These are phyloP conservation scores for Rhynchophorus ferrugineus DNA, from an alignment of 1,140 invertebrate species.

Conservation along the genomic window DNA sequence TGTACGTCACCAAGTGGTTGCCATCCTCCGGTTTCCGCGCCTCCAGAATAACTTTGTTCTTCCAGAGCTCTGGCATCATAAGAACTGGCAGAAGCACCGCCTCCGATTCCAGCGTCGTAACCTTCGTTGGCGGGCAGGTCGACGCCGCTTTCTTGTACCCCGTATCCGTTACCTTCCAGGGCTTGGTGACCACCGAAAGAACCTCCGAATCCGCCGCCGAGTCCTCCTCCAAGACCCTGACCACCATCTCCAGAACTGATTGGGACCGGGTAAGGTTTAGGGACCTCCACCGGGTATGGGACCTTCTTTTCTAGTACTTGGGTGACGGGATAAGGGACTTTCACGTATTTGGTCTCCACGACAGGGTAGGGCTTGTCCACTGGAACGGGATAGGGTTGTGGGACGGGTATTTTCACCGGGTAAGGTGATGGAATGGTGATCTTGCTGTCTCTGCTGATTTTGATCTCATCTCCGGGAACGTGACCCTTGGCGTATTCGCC, in stretches of 20 bases:
- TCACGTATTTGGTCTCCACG: constrained; percentile 27
- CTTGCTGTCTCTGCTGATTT: constrained; percentile 26
- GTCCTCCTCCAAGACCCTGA: background rate
- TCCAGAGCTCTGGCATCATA: constrained; percentile 16
- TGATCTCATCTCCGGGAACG: constrained; percentile 30
- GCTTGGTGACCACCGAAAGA: constrained; percentile 15
- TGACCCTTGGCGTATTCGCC: constrained; percentile 29
- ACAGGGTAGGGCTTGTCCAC: constrained; percentile 32
- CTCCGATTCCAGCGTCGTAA: constrained; percentile 7
- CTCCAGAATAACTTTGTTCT: background rate
- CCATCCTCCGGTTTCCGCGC: constrained; percentile 7
- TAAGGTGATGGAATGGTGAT: constrained; percentile 34
- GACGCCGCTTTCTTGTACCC: constrained; percentile 11
- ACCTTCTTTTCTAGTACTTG: constrained; percentile 32
- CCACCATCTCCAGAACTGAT: constrained; percentile 18
- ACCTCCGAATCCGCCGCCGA: constrained; percentile 13
- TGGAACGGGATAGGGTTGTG: constrained; percentile 35
- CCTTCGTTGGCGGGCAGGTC: constrained; percentile 13
- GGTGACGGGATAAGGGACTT: constrained; percentile 32
- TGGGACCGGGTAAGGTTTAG: constrained; percentile 34
- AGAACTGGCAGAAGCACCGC: constrained; percentile 4
- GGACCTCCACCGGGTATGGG: constrained; percentile 34
- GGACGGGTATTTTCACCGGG: constrained; percentile 33
- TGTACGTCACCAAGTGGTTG: constrained; percentile 11
- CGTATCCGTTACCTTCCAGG: constrained; percentile 13